Conservation (phyloP, 2,113 vertebrate genomes). For the Notechis scutatus region DNA sequence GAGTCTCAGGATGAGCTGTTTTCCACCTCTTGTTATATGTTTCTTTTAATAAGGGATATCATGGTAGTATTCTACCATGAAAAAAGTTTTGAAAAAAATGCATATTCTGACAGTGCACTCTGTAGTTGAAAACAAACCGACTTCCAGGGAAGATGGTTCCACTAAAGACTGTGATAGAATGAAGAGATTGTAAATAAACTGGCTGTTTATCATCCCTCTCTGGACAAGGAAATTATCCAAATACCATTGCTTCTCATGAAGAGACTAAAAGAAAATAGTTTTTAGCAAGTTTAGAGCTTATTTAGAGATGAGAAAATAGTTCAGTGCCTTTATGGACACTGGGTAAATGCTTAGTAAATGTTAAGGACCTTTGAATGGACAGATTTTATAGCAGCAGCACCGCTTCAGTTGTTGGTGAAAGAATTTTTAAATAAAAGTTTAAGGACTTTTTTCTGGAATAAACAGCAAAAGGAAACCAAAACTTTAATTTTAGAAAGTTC, state of each 20-base stretch:
- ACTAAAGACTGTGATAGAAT: neutral
- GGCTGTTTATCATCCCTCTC: neutral
- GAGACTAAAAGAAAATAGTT: neutral
- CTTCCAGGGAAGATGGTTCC: neutral
- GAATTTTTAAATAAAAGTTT: neutral
- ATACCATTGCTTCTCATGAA: neutral
- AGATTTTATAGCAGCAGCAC: no score
- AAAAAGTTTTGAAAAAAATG: neutral
- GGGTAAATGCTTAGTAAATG: neutral
- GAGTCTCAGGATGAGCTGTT: neutral
- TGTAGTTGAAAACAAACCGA: neutral
- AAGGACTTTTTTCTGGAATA: no score
- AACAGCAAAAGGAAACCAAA: no score
- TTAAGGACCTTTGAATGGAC: no score
- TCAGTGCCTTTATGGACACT: neutral
- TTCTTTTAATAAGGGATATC: neutral
- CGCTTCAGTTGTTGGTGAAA: no score
- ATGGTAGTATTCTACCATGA: neutral
- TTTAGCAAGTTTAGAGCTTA: neutral
- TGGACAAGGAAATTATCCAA: neutral
- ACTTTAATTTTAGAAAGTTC: no score
- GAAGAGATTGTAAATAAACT: neutral
- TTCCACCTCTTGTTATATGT: neutral
- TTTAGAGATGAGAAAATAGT: neutral
- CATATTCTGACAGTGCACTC: neutral